These are phyloP conservation scores for Mallotus villosus DNA, from an alignment of 2,797 vertebrate genomes.

Conservation along the genomic window DNA sequence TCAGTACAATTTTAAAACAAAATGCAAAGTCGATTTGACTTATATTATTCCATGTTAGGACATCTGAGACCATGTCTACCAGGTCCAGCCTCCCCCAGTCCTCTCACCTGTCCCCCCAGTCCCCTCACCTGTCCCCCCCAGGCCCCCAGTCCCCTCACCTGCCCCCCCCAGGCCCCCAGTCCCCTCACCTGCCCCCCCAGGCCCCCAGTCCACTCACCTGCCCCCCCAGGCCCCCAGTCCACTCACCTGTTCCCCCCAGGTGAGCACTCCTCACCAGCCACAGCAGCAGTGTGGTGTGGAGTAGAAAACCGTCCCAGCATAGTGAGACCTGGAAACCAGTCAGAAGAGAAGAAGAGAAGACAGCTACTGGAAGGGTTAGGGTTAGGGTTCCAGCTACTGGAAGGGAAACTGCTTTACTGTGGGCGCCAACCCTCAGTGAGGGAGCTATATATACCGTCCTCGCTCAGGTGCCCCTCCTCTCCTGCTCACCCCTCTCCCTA, in stretches of 20 bases:
- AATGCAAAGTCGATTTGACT: neutral
- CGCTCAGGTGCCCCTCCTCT: constrained; percentile 56
- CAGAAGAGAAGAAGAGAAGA: constrained; percentile 27
- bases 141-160: too few relatives aligned
- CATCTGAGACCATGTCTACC: too few relatives aligned
- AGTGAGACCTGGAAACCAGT: constrained; percentile 30
- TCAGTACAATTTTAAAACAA: neutral
- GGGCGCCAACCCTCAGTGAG: constrained; percentile 16
- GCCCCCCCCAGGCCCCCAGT: too few relatives aligned
- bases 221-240: neutral
- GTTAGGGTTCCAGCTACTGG: constrained; percentile 17
- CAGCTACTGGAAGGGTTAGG: constrained; percentile 10
- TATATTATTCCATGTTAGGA: too few relatives aligned
- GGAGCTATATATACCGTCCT: constrained; percentile 65
- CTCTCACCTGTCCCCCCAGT: too few relatives aligned
- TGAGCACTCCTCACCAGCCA: constrained; percentile 60
- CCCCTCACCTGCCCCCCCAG: too few relatives aligned
- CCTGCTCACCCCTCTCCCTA: constrained; percentile 1
- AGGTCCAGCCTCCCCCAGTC: neutral
- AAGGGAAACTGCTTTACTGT: constrained; percentile 35
- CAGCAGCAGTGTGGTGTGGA: constrained; percentile 60
- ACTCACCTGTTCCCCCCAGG: constrained; percentile 61
- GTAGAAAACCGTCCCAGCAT: constrained; percentile 62
- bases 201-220: too few relatives aligned
- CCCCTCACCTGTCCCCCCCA: neutral